phyloP scores from a whole-genome alignment of 2,113 vertebrate species.

The Atherinomorus stipes region DNA sequence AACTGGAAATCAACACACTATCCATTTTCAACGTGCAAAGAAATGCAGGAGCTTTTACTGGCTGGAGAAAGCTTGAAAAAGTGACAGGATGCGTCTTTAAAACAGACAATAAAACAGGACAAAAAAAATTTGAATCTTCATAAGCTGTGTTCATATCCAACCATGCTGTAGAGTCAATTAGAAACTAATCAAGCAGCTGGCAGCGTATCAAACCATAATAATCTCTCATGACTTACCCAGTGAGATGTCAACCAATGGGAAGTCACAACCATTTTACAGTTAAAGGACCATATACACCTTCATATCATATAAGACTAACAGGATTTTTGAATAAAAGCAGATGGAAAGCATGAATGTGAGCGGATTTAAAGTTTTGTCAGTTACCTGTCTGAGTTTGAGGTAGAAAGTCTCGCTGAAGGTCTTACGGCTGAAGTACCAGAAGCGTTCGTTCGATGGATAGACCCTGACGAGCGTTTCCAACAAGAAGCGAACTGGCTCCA shows the following conservation, averaged over 20 bases:
- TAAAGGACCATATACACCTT: not conserved
- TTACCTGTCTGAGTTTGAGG: conserved; percentile 95
- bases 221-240: too few relatives aligned
- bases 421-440: conserved; percentile 99
- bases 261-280: not conserved
- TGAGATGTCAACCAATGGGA: too few relatives aligned
- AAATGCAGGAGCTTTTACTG: too few relatives aligned
- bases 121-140: too few relatives aligned
- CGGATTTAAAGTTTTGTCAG: not conserved
- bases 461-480: conserved; percentile 92
- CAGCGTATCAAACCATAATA: too few relatives aligned
- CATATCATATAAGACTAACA: not conserved
- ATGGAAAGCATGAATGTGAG: not conserved
- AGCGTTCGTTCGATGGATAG: conserved; percentile 95
- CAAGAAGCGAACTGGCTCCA: conserved; percentile 94
- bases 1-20: not conserved
- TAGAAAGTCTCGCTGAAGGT: conserved; percentile 95
- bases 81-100: too few relatives aligned
- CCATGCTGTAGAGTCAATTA: too few relatives aligned
- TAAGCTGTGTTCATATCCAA: too few relatives aligned
- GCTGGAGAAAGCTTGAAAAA: too few relatives aligned
- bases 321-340: not conserved
- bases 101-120: too few relatives aligned
- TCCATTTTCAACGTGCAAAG: too few relatives aligned
- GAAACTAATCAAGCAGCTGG: too few relatives aligned